Evolutionary conservation across 2,888 invertebrate genomes (phyloP), one percentile per base, ranked within the genome.

Genomic region (Trachelus iudaicus): DNA sequence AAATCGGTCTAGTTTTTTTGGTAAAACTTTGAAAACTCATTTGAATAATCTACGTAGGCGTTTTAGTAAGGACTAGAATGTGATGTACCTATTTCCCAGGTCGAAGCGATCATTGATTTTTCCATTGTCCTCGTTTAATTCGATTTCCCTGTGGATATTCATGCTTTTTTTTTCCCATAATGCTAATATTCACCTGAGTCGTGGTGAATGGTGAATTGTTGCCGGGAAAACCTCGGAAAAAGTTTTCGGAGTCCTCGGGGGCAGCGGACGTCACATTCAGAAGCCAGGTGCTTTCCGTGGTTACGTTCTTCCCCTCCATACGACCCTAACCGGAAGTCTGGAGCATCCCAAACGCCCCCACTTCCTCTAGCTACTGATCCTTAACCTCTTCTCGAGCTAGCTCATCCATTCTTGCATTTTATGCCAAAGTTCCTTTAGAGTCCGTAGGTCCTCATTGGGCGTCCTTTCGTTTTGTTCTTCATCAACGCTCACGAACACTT

Each of bases 191-290:
- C 82, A 91, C 92, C 90, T 92, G 89, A 77, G 89, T 83, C 76
- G 91, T 87, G 80, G 91, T 91, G 88, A 92, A 92, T 71, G 90
- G 91, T 73, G 92, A 92, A 82, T 90, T 86, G 80, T 90, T 89
- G 82, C 92, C 92, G 75, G 92, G 90, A 82, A 91, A 91, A 79
- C 84, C 88, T 83, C 84, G 84, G 80, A 89, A 86, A 82, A 87
- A 87, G 83, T 87, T 87, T 85, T 89, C 86, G 86, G 83, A 81
- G 84, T 83, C 73, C 77, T 77, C 80, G 85, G 86, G 82, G 82
- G 83, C 84, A 83, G 86, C 82, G 82, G 88, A 87, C 85, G 90
- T 90, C 85, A 89, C 83, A 84, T 92, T 91, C 79, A 89, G 87
- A 88, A 89, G 87, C 91, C 90, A 90, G 88, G 85, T 89, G 87